Conservation (phyloP, 2,797 vertebrate species). For the Aphelocoma californica region DNA sequence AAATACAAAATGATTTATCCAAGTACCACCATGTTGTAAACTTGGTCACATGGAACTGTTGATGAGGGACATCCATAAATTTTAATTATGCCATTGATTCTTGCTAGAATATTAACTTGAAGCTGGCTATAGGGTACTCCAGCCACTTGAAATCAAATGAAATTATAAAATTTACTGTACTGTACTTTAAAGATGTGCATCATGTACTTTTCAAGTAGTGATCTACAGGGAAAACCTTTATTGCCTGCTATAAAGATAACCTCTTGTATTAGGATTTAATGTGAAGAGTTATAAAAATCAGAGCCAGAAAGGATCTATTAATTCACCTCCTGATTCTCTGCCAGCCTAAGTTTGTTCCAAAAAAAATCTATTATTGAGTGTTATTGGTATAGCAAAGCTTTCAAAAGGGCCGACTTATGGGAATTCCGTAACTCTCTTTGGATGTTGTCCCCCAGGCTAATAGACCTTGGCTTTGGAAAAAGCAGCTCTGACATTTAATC, state of each 20-base stretch:
- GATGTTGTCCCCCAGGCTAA: neutral
- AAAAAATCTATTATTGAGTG: slow-evolving; percentile 36
- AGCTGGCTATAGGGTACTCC: neutral
- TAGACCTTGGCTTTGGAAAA: slow-evolving; percentile 33
- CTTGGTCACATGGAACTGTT: neutral
- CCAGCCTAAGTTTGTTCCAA: slow-evolving; percentile 26
- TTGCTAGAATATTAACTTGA: slow-evolving; percentile 50
- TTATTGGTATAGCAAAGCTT: slow-evolving; percentile 39
- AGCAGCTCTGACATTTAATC: slow-evolving; percentile 37
- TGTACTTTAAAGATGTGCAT: neutral
- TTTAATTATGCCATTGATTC: slow-evolving; percentile 52
- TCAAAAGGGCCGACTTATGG: slow-evolving; percentile 13
- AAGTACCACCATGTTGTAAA: neutral
- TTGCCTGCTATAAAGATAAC: slow-evolving; percentile 55
- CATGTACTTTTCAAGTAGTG: slow-evolving; percentile 30
- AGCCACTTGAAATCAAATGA: slow-evolving; percentile 23
- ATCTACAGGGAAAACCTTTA: slow-evolving; percentile 39
- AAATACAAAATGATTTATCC: slow-evolving; percentile 40
- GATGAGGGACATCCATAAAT: slow-evolving; percentile 18
- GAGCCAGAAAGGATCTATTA: slow-evolving; percentile 53
- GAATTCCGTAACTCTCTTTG: slow-evolving; percentile 39
- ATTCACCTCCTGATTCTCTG: slow-evolving; percentile 45
- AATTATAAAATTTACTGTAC: slow-evolving; percentile 25
- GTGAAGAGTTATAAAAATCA: slow-evolving; percentile 42
- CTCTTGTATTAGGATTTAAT: slow-evolving; percentile 23